phyloP scores from a whole-genome alignment of 2,797 vertebrate genomes.

The Anguilla megastoma region DNA sequence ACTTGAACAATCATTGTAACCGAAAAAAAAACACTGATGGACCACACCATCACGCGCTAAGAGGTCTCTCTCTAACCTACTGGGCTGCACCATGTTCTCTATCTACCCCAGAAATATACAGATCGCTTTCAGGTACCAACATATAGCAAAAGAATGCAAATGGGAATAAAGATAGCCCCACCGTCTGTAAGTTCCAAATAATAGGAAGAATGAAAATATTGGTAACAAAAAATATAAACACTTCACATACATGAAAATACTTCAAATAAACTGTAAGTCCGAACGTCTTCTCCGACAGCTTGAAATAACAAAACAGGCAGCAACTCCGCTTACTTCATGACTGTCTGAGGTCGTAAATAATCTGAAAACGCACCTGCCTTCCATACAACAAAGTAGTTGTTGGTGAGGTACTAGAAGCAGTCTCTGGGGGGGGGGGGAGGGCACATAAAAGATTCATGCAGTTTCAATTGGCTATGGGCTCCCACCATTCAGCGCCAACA shows the following conservation, averaged over 20 bases:
- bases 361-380: background rate
- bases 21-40: slow-evolving; percentile 20
- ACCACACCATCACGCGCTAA: slow-evolving; percentile 17
- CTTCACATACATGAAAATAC: background rate
- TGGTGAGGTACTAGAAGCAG: slow-evolving; percentile 17
- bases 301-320: slow-evolving; percentile 14
- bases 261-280: slow-evolving; percentile 16
- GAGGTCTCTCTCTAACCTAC: slow-evolving; percentile 10
- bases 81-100: background rate
- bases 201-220: slow-evolving; percentile 14
- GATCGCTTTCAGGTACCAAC: slow-evolving; percentile 23
- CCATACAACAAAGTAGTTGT: background rate
- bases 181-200: background rate
- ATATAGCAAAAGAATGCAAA: background rate
- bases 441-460: slow-evolving; percentile 2
- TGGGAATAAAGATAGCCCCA: background rate
- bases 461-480: background rate
- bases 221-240: slow-evolving; percentile 5
- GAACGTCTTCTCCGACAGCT: background rate
- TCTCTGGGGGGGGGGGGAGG: background rate
- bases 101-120: background rate
- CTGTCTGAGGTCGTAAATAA: background rate
- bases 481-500: background rate
- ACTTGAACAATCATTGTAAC: background rate
- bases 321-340: slow-evolving; percentile 1